These are phyloP conservation scores for Nesoenas mayeri DNA, from an alignment of 2,113 vertebrate genomes.

Conservation along the genomic window DNA sequence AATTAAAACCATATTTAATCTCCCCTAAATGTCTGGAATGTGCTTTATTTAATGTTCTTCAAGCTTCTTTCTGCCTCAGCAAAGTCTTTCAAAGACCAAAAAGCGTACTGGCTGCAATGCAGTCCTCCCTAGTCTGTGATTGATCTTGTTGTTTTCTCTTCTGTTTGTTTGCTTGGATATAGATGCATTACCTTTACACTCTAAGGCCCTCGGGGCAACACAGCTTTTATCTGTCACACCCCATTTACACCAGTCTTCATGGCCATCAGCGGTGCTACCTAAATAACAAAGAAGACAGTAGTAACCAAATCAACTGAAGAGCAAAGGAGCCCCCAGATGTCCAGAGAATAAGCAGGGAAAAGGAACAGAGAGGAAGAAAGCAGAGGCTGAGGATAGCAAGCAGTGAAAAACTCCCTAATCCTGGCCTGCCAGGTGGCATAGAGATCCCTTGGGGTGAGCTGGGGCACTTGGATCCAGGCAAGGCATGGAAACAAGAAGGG, in stretches of 20 bases:
- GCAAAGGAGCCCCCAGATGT: not conserved
- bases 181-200: not conserved
- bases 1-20: not conserved
- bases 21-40: not conserved
- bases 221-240: not conserved
- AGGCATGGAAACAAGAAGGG: not conserved
- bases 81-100: not conserved
- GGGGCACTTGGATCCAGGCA: rapidly evolving
- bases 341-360: not conserved
- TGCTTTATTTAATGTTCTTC: not conserved
- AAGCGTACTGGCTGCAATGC: not conserved
- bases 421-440: not conserved
- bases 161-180: not conserved
- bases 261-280: not conserved
- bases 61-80: not conserved
- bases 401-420: not conserved
- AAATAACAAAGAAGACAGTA: not conserved
- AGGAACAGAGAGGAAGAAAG: not conserved
- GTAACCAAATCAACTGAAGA: not conserved
- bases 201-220: not conserved
- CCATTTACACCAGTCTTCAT: not conserved
- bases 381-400: not conserved
- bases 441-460: not conserved
- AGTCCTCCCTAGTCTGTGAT: not conserved
- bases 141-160: not conserved